These are phyloP conservation scores for Heliconius sara DNA, from an alignment of 2,888 invertebrate genomes.

Conservation along the genomic window DNA sequence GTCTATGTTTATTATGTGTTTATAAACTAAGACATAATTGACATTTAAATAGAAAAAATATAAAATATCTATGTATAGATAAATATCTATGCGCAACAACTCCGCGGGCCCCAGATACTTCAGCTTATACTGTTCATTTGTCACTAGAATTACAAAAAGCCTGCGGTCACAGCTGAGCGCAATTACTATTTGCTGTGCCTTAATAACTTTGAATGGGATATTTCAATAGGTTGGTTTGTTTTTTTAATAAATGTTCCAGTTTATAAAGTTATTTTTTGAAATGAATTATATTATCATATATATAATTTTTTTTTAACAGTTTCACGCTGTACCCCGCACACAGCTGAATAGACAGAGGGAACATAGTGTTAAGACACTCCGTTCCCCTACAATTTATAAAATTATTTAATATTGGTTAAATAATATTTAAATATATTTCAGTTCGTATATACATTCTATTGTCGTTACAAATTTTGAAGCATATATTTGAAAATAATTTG, in stretches of 20 bases:
- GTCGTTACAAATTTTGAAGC: too few species aligned
- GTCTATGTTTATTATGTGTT: too few species aligned
- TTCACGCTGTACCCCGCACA: too few species aligned
- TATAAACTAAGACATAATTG: too few species aligned
- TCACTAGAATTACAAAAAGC: conserved; percentile 79
- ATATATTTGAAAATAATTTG: too few species aligned
- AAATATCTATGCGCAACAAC: conserved; percentile 8
- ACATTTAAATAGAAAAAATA: not conserved
- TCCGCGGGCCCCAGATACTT: conserved; percentile 43
- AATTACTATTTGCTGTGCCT: conserved; percentile 19
- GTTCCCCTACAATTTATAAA: too few species aligned
- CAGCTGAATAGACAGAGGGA: too few species aligned
- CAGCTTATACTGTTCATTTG: conserved; percentile 67
- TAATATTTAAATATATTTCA: too few species aligned
- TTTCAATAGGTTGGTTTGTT: not conserved
- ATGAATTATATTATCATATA: not conserved
- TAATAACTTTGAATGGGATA: conserved; percentile 23
- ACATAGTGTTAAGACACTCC: too few species aligned
- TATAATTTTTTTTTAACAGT: too few species aligned
- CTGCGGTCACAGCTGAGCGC: conserved; percentile 56
- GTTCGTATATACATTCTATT: too few species aligned
- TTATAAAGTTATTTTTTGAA: not conserved
- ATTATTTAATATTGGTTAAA: too few species aligned
- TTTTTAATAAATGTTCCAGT: not conserved
- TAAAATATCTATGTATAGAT: not conserved